Conservation (phyloP, 2,797 vertebrate species). For the Sciurus carolinensis region DNA sequence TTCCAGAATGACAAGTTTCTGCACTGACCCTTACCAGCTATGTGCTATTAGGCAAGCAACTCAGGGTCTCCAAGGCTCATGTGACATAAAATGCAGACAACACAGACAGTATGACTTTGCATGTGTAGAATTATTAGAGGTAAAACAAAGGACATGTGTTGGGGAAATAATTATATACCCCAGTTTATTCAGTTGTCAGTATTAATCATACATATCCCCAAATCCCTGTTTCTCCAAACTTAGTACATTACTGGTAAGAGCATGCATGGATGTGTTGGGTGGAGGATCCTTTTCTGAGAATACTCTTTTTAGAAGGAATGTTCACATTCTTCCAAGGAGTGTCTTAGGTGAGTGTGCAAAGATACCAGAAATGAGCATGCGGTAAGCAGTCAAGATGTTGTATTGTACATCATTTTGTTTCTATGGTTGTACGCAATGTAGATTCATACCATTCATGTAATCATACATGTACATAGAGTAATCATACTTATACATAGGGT, state of each 20-base stretch:
- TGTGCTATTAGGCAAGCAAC: background rate
- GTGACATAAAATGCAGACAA: background rate
- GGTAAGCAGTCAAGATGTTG: background rate
- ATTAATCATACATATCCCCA: background rate
- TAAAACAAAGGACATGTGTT: background rate
- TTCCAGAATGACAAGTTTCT: background rate
- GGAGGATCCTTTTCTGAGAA: background rate
- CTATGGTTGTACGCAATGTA: no score
- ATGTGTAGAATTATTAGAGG: background rate
- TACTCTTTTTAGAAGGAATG: background rate
- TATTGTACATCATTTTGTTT: no score
- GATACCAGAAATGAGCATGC: background rate
- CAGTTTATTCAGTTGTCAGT: background rate
- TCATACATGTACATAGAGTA: no score
- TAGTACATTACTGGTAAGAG: background rate
- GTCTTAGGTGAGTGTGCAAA: background rate
- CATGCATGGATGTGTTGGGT: background rate
- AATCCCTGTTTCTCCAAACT: background rate
- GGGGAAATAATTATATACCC: background rate
- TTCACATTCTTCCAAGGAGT: background rate
- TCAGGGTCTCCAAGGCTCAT: background rate
- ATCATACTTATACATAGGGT: no score
- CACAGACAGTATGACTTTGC: background rate
- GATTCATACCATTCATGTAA: no score
- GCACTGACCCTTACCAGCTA: background rate